Percentiles rank a stretch among this genome's conserved stretches.
Evolutionary conservation across 2,113 vertebrate species (phyloP).

Genomic region (human): GRCh38 chr2:78731501-78732000

Average conservation of each 20-base stretch:
- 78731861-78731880: neutral
- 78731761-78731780: neutral
- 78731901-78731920: neutral
- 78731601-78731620: neutral
- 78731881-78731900: neutral
- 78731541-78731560: neutral
- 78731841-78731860: neutral
- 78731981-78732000: neutral
- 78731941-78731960: neutral
- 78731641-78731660: neutral
- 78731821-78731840: neutral
- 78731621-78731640: accelerated
- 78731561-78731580: neutral
- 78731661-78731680: neutral
- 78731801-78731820: neutral
- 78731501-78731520: neutral
- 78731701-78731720: neutral
- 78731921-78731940: neutral
- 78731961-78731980: neutral
- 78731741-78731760: neutral
- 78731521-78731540: neutral
- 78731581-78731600: neutral
- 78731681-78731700: neutral
- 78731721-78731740: neutral
- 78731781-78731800: neutral